Evolutionary conservation across 2,113 vertebrate species (phyloP).

Genomic region (Eudyptes chrysolophus): DNA sequence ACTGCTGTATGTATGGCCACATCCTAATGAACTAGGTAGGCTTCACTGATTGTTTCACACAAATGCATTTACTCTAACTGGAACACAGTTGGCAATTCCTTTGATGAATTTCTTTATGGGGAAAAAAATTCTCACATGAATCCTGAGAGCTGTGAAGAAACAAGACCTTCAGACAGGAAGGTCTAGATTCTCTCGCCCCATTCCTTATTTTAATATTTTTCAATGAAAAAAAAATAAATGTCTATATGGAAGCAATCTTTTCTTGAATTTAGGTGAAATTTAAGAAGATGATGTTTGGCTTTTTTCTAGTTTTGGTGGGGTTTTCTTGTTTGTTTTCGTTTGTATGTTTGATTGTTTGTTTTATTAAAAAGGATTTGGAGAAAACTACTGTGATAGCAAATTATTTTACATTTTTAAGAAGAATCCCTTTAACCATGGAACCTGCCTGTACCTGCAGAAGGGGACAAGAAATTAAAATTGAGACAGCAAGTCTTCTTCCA

Average conservation of each 20-base stretch:
- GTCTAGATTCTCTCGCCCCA: background rate
- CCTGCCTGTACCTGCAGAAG: background rate
- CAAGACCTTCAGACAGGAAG: background rate
- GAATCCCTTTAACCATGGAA: background rate
- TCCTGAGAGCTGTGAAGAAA: background rate
- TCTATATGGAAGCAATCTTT: background rate
- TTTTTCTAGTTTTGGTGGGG: background rate
- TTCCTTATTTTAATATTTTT: background rate
- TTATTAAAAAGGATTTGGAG: conserved; percentile 29
- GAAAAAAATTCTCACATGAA: background rate
- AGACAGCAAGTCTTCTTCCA: background rate
- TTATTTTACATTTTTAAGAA: conserved; percentile 6
- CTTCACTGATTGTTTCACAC: background rate
- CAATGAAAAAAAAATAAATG: background rate
- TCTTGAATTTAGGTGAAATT: conserved; percentile 14
- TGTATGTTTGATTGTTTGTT: background rate
- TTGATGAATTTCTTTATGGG: background rate
- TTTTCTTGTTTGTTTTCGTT: background rate
- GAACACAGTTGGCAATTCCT: background rate
- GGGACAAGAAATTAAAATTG: background rate
- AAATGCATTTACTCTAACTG: background rate
- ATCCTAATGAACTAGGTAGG: background rate
- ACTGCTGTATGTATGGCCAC: background rate
- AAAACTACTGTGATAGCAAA: background rate
- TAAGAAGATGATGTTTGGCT: background rate